Evolutionary conservation across 2,888 invertebrate genomes (phyloP).

Genomic region (Limenitis camilla): DNA sequence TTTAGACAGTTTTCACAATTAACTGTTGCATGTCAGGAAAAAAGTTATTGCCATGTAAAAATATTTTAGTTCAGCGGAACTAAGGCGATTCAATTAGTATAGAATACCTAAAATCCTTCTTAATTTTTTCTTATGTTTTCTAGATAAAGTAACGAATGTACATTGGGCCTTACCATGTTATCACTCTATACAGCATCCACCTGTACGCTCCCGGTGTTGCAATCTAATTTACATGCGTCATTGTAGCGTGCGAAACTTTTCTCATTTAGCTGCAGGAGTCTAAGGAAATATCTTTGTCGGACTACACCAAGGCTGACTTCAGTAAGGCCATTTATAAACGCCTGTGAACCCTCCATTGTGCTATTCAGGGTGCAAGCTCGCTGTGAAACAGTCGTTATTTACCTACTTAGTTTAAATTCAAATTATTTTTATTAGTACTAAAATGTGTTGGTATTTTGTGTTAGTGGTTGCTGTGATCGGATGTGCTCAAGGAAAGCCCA

Average conservation of each 20-base stretch:
- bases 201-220: constrained; percentile 33
- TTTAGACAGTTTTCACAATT: too few relatives aligned
- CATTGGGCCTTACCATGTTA: background rate
- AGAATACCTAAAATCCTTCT: too few relatives aligned
- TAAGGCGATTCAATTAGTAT: too few relatives aligned
- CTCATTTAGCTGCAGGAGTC: constrained; percentile 48
- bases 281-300: constrained; percentile 65
- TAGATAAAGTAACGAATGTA: background rate
- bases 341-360: constrained; percentile 53
- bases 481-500: constrained; percentile 42
- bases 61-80: too few relatives aligned
- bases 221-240: constrained; percentile 49
- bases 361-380: constrained; percentile 52
- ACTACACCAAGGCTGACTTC: constrained; percentile 51
- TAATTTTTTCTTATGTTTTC: background rate
- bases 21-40: too few relatives aligned
- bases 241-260: constrained; percentile 66
- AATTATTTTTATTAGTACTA: constrained; percentile 23
- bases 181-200: constrained; percentile 3
- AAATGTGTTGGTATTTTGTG: constrained; percentile 46
- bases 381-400: constrained; percentile 42
- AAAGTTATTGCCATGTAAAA: too few relatives aligned
- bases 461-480: constrained; percentile 40
- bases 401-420: constrained; percentile 2
- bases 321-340: constrained; percentile 72